Conservation (phyloP, 2,888 invertebrate species). For the Masnerella sp. region DNA sequence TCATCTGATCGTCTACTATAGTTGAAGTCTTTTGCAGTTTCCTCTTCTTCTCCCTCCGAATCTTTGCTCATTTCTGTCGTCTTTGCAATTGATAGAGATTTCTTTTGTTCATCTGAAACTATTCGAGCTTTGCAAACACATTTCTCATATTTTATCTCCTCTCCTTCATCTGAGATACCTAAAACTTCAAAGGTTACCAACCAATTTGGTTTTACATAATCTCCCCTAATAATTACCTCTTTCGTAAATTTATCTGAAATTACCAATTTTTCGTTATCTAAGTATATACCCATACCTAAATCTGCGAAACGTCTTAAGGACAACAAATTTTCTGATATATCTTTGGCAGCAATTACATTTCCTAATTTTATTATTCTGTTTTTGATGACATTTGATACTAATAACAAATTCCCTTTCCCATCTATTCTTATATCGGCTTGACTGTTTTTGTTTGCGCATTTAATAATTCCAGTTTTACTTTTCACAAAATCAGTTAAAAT, state of each 20-base stretch:
- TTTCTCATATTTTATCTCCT: neutral
- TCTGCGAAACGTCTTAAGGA: conserved; percentile 16
- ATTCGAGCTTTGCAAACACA: neutral
- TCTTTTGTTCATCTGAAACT: neutral
- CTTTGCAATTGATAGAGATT: too few species aligned
- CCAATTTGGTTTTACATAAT: conserved; percentile 9
- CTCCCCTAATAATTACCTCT: conserved; percentile 2
- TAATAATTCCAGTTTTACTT: neutral
- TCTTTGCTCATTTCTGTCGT: neutral
- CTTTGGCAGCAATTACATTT: conserved; percentile 1
- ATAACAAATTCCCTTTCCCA: neutral
- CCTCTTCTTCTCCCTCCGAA: conserved; percentile 12
- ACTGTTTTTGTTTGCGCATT: neutral
- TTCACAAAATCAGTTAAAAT: neutral
- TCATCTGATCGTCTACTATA: too few species aligned
- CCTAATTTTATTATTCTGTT: conserved; percentile 5
- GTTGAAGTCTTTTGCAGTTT: too few species aligned
- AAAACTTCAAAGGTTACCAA: neutral
- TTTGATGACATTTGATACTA: neutral
- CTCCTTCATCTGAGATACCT: neutral
- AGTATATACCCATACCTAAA: conserved; percentile 2
- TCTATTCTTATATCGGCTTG: neutral
- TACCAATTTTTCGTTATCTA: conserved; percentile 9
- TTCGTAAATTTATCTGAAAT: neutral
- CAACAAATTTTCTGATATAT: conserved; percentile 17